These are phyloP conservation scores for Phenganax subtilis DNA, from an alignment of 92 coral and sea anemone genomes.

Conservation along the genomic window DNA sequence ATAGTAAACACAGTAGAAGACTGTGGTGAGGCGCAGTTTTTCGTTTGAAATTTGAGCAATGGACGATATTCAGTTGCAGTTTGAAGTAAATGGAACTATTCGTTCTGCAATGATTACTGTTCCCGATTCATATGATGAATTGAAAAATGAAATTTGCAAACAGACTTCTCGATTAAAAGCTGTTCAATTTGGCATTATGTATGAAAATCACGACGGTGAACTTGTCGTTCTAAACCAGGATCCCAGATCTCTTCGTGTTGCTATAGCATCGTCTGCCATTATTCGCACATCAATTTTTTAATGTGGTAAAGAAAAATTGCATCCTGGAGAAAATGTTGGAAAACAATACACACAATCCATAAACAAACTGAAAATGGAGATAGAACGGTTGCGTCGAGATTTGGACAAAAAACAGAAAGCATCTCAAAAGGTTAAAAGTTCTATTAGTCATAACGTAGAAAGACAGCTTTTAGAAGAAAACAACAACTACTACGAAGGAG, in stretches of 20 bases:
- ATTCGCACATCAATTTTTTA: neutral
- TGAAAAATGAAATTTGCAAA: neutral
- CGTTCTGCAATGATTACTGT: neutral
- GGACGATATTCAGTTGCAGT: conserved; percentile 9
- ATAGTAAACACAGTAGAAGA: too few relatives aligned
- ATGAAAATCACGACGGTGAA: conserved; percentile 13
- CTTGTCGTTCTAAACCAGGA: neutral
- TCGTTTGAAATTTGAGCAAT: too few relatives aligned
- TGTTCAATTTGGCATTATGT: neutral
- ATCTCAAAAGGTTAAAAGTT: neutral
- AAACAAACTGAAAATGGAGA: neutral
- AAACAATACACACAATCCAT: conserved; percentile 1
- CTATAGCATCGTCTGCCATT: neutral
- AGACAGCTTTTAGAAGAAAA: neutral
- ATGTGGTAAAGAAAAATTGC: neutral
- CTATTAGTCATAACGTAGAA: neutral
- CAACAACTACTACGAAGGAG: neutral
- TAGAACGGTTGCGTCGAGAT: conserved; percentile 10
- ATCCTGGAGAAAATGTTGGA: neutral
- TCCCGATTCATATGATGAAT: neutral
- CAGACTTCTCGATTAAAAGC: neutral
- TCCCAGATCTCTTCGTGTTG: conserved; percentile 3
- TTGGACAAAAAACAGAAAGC: neutral
- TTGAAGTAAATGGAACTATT: conserved; percentile 12
- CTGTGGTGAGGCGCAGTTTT: conserved; percentile 1